Percentiles rank a stretch among this genome's conserved stretches.
These are phyloP conservation scores for Percopsis omiscomaycus DNA, from an alignment of 2,797 vertebrate species.

Conservation along the genomic window DNA sequence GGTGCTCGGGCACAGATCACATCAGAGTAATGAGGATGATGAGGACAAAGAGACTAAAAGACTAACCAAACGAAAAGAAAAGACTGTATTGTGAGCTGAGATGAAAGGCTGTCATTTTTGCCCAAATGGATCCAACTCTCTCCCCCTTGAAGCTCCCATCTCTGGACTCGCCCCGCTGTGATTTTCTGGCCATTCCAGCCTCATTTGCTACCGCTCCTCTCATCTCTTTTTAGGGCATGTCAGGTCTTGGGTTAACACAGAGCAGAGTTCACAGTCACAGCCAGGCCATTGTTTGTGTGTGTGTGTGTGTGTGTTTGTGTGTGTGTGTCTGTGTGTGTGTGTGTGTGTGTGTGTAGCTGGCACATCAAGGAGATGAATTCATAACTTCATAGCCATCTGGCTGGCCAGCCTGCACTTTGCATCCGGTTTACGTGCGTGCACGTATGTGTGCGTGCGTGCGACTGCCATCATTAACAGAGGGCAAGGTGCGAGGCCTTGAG, in stretches of 20 bases:
- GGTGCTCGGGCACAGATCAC: too few species aligned
- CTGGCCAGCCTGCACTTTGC: constrained; percentile 17
- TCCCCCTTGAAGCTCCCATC: constrained; percentile 5
- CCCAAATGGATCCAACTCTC: constrained; percentile 35
- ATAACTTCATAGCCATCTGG: constrained; percentile 21
- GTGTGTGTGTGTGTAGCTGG: constrained; percentile 3
- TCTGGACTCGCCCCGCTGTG: constrained; percentile 26
- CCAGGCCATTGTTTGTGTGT: not conserved
- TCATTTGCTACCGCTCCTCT: constrained; percentile 27
- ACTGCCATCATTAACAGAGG: too few species aligned
- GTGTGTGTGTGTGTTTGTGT: not conserved
- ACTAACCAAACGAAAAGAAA: too few species aligned
- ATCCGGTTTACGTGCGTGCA: constrained; percentile 20
- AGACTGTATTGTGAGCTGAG: not conserved
- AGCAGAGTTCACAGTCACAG: constrained; percentile 2
- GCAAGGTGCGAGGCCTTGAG: too few species aligned
- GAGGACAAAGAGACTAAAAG: not conserved
- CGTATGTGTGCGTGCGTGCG: not conserved
- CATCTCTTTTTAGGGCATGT: not conserved
- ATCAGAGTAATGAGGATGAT: constrained; percentile 15
- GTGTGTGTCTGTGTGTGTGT: not conserved
- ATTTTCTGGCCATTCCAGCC: constrained; percentile 22
- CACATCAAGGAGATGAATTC: constrained; percentile 14
- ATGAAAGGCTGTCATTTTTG: constrained; percentile 15
- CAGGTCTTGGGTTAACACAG: constrained; percentile 44